A percentile compares a stretch with the other conserved stretches of the same genome.
Conservation (phyloP, 1,140 invertebrate genomes). For the Drosophila arizonae region DNA sequence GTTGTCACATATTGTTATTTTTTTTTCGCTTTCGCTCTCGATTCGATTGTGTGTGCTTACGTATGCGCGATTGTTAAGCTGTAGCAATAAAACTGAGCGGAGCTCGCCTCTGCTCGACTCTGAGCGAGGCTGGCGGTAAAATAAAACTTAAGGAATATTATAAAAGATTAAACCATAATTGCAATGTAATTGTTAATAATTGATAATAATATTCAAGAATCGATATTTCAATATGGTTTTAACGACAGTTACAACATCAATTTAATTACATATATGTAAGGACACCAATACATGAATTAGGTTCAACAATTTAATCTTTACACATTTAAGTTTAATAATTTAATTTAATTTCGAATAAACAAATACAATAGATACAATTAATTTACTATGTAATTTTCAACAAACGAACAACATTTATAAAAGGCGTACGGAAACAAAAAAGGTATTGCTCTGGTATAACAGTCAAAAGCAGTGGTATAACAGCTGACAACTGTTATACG, state of each 20-base stretch:
- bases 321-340: slow-evolving; percentile 7
- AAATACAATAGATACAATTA: background rate
- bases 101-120: no score
- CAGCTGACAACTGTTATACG: slow-evolving; percentile 16
- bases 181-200: slow-evolving; percentile 30
- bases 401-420: slow-evolving; percentile 34
- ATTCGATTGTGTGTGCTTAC: slow-evolving; percentile 54
- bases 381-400: slow-evolving; percentile 21
- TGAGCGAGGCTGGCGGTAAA: slow-evolving; percentile 20
- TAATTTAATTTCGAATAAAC: background rate
- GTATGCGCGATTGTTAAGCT: slow-evolving; percentile 63
- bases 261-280: slow-evolving; percentile 20
- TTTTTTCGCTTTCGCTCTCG: no score
- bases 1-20: background rate
- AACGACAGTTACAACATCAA: slow-evolving; percentile 61
- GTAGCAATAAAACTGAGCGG: background rate
- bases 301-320: background rate
- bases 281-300: slow-evolving; percentile 27
- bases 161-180: slow-evolving; percentile 3
- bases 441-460: slow-evolving; percentile 10
- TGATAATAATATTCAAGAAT: slow-evolving; percentile 9
- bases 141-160: background rate
- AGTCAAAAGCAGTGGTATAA: slow-evolving; percentile 4
- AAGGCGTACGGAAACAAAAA: slow-evolving; percentile 17
- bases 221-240: slow-evolving; percentile 13